Base-by-base conservation (phyloP, 2,888 invertebrate species). In the Drosophila buzzatii region DNA sequence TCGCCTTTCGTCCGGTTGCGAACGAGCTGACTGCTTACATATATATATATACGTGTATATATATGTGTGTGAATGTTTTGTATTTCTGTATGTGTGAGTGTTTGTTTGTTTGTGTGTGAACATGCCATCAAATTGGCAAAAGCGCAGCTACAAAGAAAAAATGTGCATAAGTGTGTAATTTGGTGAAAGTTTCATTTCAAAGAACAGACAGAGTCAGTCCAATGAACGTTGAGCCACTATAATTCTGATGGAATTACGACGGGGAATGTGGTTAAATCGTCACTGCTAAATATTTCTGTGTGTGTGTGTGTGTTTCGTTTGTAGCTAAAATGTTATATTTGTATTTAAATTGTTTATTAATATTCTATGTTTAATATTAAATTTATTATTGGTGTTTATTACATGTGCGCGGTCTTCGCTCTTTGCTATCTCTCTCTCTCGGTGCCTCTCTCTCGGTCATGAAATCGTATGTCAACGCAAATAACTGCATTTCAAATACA, bases 81-180 rank as follows among this genome's bases (percentile, higher is more conserved):
- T 12, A n/a, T 70, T 27, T 27, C 27, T 37, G 57, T 12, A n/a
- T 70, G 56, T 58, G 9, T 49, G 39, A 51, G 37, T 58, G 65
- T 56, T 58, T 62, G 61, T 65, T 52, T 61, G 42, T 65, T 59
- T 47, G 27, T 59, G 61, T 66, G 74, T 47, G 73, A 71, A 67
- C 73, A 60, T 63, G 69, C 73, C 77, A 80, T 62, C 37, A 62
- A 79, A 68, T 79, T 77, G 73, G 81, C 79, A 80, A 73, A 80
- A 78, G 72, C 80, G 76, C 79, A 77, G 61, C 66, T 51, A 69
- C 53, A 37, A 37, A 60, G 57, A 49, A 33, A 57, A 74, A 60
- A 60, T 68, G 68, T 78, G 76, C 72, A 73, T 66, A 67, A 31
- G 72, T 69, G 73, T 76, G 58, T 52, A 69, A 64, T 69, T 76